Conservation (phyloP, 2,797 vertebrate genomes). For the Lycodopsis pacificus region DNA sequence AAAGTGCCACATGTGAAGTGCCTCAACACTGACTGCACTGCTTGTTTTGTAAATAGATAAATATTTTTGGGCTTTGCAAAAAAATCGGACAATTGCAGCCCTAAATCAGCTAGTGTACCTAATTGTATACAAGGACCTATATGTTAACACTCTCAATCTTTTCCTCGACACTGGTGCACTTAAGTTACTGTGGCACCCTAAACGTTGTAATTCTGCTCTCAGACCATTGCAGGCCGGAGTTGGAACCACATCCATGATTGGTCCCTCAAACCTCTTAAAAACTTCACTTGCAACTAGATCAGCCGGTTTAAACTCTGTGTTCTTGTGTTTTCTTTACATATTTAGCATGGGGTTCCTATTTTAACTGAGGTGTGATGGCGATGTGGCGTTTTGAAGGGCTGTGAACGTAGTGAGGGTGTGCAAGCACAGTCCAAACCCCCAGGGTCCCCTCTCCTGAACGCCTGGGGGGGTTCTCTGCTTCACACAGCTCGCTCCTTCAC, state of each 20-base stretch:
- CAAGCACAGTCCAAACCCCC: conserved; percentile 62
- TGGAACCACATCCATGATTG: not conserved
- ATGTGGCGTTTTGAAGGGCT: conserved; percentile 67
- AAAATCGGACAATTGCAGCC: not conserved
- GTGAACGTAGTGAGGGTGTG: conserved; percentile 61
- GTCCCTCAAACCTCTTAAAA: conserved; percentile 25
- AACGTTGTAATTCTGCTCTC: conserved; percentile 2
- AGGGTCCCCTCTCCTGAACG: conserved; percentile 61
- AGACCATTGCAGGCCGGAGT: not conserved
- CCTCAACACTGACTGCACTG: not conserved
- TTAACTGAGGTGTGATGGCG: conserved; percentile 60
- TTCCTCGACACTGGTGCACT: not conserved
- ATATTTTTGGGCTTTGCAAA: not conserved
- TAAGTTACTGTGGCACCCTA: not conserved
- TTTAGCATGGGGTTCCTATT: conserved; percentile 50
- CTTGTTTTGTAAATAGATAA: not conserved
- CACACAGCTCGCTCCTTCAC: conserved; percentile 70
- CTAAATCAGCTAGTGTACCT: not conserved
- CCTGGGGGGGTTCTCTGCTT: conserved; percentile 69
- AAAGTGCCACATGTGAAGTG: not conserved
- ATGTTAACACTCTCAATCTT: not conserved
- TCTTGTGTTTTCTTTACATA: conserved; percentile 36
- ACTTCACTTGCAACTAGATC: conserved; percentile 32
- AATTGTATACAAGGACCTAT: not conserved
- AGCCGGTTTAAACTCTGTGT: conserved; percentile 32